phyloP scores from a whole-genome alignment of 2,113 vertebrate genomes.

The Lamprologus ornatipinnis region DNA sequence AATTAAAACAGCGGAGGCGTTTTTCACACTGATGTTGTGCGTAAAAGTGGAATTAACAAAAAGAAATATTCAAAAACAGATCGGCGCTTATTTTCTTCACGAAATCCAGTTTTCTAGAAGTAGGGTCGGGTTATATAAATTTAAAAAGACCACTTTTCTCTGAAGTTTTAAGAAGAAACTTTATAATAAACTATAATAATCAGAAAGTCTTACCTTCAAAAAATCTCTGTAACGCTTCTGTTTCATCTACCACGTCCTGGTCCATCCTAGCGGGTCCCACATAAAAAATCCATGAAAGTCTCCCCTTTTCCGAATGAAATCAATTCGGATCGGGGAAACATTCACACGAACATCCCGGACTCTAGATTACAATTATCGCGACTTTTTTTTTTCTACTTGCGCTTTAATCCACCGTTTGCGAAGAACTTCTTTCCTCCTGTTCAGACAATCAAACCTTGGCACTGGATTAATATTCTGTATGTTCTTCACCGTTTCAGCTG shows the following conservation, averaged over 20 bases:
- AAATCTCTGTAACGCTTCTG: constrained; percentile 95
- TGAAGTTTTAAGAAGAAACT: background rate
- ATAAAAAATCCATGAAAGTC: constrained; percentile 75
- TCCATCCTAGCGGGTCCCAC: constrained; percentile 81
- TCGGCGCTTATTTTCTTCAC: background rate
- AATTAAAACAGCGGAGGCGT: background rate
- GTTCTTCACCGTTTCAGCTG: background rate
- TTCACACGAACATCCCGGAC: constrained; percentile 56
- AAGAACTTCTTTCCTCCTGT: background rate
- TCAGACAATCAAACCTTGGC: background rate
- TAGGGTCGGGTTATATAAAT: background rate
- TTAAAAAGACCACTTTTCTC: background rate
- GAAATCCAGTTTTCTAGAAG: background rate
- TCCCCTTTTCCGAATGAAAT: constrained; percentile 54
- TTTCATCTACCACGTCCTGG: constrained; percentile 92
- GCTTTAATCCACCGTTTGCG: background rate
- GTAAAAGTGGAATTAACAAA: background rate
- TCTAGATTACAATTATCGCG: background rate
- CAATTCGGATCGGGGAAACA: constrained; percentile 60
- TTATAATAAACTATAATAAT: background rate
- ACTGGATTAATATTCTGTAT: background rate
- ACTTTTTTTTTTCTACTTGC: background rate
- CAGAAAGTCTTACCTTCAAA: constrained; percentile 84
- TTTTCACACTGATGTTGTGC: background rate
- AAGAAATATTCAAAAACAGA: background rate